Percentiles rank a stretch among this genome's conserved stretches.
phyloP scores from a whole-genome alignment of 2,888 invertebrate genomes.

The Cheilosia pagana region DNA sequence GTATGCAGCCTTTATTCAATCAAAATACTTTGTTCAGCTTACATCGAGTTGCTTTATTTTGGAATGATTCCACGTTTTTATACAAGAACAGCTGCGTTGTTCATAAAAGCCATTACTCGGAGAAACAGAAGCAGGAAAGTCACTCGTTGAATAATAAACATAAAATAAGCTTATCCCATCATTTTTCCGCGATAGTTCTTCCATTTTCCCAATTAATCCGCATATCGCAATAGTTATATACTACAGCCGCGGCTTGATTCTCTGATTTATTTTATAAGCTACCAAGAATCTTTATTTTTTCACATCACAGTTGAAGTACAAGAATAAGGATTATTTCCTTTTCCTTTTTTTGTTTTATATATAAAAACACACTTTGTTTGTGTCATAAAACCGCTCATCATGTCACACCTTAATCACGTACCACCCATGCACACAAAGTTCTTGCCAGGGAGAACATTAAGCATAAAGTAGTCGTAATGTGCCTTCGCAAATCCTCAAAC shows the following conservation, averaged over 20 bases:
- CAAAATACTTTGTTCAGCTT: no score
- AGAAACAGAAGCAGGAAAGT: no score
- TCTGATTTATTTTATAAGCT: constrained; percentile 23
- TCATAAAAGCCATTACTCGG: no score
- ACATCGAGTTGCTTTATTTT: no score
- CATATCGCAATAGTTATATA: neutral
- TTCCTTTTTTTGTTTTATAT: neutral
- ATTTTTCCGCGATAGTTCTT: neutral
- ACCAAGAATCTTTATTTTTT: neutral
- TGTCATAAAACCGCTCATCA: constrained; percentile 31
- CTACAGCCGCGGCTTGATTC: neutral
- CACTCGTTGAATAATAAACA: no score
- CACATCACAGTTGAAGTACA: neutral
- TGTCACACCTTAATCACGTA: constrained; percentile 46
- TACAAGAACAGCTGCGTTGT: no score
- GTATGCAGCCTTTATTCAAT: no score
- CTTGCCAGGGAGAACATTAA: constrained; percentile 42
- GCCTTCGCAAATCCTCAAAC: constrained; percentile 65
- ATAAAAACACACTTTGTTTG: constrained; percentile 22
- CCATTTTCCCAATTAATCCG: neutral
- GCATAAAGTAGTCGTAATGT: constrained; percentile 65
- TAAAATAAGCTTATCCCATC: neutral
- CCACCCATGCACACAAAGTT: constrained; percentile 31
- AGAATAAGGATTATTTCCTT: constrained; percentile 44
- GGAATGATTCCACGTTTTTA: no score